A percentile compares a stretch with the other conserved stretches of the same genome.
Evolutionary conservation across 2,888 invertebrate species (phyloP).

Genomic region (Zaprionus lineosus): DNA sequence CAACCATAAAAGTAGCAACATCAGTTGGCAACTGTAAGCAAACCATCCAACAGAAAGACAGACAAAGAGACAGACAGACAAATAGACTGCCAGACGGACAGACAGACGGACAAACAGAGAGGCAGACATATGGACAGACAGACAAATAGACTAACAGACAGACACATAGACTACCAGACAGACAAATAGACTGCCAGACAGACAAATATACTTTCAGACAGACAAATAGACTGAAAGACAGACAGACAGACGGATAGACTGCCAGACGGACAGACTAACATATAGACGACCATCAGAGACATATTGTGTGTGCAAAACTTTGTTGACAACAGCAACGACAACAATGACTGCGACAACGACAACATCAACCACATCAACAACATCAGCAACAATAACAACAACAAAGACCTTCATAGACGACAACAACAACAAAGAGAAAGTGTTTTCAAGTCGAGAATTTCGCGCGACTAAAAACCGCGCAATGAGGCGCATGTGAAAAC

Average conservation of each 20-base stretch:
- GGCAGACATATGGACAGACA: conserved; percentile 9
- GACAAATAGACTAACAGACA: conserved; percentile 8
- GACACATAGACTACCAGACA: conserved; percentile 18
- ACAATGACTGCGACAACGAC: conserved; percentile 8
- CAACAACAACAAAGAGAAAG: conserved; percentile 46
- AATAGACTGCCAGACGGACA: conserved; percentile 8
- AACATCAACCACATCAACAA: conserved; percentile 13
- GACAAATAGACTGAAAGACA: conserved; percentile 8
- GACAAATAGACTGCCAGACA: conserved; percentile 45
- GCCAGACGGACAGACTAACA: conserved; percentile 23
- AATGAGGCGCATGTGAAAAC: conserved; percentile 67
- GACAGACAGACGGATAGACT: conserved; percentile 13
- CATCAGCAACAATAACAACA: conserved; percentile 10
- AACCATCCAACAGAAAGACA: conserved; percentile 36
- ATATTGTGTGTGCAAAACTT: conserved; percentile 72
- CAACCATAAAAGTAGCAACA: conserved; percentile 75
- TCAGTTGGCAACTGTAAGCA: conserved; percentile 70
- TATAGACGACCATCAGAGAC: conserved; percentile 56
- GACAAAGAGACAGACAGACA: conserved; percentile 1
- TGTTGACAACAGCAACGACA: conserved; percentile 55
- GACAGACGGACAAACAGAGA: conserved; percentile 12
- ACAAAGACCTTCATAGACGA: not conserved
- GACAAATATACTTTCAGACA: not conserved
- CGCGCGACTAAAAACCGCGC: conserved; percentile 56
- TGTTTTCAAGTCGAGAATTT: conserved; percentile 27